Conservation (phyloP, 2,113 vertebrate species). For the Acrocephalus arundinaceus region DNA sequence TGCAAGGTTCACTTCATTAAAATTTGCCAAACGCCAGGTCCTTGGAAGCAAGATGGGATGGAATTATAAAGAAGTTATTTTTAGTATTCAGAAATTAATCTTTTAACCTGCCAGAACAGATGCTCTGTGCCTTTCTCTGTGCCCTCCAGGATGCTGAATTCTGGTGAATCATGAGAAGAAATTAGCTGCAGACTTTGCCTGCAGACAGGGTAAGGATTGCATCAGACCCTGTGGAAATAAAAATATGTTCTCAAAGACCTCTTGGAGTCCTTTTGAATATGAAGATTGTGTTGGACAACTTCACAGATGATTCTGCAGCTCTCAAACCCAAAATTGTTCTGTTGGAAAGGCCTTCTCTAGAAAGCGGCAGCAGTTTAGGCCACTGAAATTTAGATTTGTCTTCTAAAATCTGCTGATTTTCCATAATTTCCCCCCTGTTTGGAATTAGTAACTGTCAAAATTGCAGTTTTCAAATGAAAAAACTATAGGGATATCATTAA, state of each 20-base stretch:
- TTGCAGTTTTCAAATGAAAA: neutral
- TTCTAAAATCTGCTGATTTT: neutral
- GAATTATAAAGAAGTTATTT: neutral
- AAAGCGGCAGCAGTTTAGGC: neutral
- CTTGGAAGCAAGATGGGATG: neutral
- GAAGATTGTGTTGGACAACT: neutral
- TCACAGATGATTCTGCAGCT: neutral
- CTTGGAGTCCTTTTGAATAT: neutral
- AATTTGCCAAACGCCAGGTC: neutral
- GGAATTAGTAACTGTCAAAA: neutral
- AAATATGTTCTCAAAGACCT: neutral
- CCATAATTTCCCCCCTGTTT: neutral
- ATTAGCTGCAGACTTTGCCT: conserved; percentile 10
- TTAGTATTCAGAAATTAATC: neutral
- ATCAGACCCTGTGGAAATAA: neutral
- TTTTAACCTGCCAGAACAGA: conserved; percentile 8
- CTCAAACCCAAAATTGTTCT: neutral
- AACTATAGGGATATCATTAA: neutral
- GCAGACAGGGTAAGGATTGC: neutral
- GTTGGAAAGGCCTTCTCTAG: neutral
- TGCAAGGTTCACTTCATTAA: neutral
- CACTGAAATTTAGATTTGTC: neutral
- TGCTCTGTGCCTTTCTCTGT: neutral
- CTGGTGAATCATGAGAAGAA: conserved; percentile 6
- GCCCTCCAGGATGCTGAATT: conserved; percentile 1